Evolutionary conservation across 2,113 vertebrate species (phyloP).

Genomic region (Gymnobelideus leadbeateri): DNA sequence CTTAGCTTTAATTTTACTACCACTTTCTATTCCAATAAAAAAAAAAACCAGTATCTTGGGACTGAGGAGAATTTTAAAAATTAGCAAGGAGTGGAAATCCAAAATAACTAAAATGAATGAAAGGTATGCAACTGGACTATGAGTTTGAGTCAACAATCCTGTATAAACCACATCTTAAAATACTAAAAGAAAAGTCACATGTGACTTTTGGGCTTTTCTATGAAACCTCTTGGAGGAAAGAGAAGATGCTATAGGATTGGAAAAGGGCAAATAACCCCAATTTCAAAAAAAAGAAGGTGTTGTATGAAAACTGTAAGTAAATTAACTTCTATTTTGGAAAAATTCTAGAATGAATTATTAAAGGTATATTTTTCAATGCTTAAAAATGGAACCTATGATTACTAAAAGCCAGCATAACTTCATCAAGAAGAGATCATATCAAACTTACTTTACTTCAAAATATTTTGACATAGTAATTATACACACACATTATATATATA

Average conservation of each 20-base stretch:
- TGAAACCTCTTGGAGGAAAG: neutral
- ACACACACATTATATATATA: no score
- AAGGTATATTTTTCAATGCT: neutral
- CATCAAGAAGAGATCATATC: neutral
- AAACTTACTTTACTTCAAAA: neutral
- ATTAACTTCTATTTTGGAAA: neutral
- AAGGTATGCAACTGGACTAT: neutral
- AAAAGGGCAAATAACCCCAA: neutral
- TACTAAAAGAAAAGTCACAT: neutral
- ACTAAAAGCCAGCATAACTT: neutral
- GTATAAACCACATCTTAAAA: neutral
- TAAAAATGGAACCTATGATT: neutral
- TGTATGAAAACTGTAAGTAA: neutral
- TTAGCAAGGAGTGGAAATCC: neutral
- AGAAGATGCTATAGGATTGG: neutral
- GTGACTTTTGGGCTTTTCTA: neutral
- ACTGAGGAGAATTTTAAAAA: neutral
- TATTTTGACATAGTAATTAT: neutral
- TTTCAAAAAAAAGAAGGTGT: neutral
- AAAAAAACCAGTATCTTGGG: neutral
- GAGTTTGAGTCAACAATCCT: neutral
- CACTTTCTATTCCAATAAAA: neutral
- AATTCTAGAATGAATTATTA: neutral
- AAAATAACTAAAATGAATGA: neutral
- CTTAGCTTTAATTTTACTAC: neutral